These are phyloP conservation scores for Rousettus madagascariensis DNA, from an alignment of 2,797 vertebrate genomes.

Conservation along the genomic window DNA sequence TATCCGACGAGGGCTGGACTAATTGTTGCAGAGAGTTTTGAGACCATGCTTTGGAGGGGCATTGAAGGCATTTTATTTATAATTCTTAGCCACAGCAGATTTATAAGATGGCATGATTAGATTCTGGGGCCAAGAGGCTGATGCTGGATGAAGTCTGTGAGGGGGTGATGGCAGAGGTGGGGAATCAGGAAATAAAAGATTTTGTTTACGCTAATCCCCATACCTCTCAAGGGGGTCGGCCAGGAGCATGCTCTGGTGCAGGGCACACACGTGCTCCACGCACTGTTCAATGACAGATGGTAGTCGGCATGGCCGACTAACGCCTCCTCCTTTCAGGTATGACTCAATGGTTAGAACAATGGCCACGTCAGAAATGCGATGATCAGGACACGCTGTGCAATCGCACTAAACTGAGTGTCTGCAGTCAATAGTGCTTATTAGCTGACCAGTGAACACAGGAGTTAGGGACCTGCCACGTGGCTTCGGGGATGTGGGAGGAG, in stretches of 20 bases:
- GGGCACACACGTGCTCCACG: not conserved
- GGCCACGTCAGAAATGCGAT: not conserved
- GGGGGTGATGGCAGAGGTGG: not conserved
- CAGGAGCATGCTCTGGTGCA: not conserved
- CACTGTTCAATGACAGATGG: not conserved
- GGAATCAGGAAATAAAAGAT: not conserved
- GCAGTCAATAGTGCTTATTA: not conserved
- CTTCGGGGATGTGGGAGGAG: not conserved
- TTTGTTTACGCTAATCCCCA: not conserved
- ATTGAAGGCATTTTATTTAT: not conserved
- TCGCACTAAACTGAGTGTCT: not conserved
- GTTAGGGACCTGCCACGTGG: slow-evolving; percentile 56
- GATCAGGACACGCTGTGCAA: not conserved
- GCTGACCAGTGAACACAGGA: not conserved
- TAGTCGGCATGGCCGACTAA: not conserved
- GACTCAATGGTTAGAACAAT: not conserved
- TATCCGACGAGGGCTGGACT: not conserved
- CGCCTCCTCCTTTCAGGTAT: not conserved
- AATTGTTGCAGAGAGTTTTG: not conserved
- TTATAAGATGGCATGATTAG: not conserved
- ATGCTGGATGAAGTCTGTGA: not conserved
- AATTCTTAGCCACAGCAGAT: not conserved
- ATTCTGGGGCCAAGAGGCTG: not conserved
- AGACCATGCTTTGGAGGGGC: not conserved
- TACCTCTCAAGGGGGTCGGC: not conserved